phyloP scores from a whole-genome alignment of 2,888 invertebrate genomes.

The Pseudococcus longispinus region DNA sequence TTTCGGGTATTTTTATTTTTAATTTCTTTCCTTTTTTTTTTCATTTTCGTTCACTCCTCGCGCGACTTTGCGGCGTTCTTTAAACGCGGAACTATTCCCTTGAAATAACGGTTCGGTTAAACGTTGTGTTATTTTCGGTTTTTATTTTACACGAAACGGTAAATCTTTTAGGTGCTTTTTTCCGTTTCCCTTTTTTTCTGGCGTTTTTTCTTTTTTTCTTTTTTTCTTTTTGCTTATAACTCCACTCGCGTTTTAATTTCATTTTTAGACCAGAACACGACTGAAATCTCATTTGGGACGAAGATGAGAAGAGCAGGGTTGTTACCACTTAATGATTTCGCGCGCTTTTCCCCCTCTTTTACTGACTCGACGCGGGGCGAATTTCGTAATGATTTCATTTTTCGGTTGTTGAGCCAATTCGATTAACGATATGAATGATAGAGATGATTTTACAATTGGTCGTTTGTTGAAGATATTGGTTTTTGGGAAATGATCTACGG shows the following conservation, averaged over 20 bases:
- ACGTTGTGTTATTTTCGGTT: not conserved
- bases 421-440: not conserved
- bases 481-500: not conserved
- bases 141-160: not conserved
- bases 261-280: not conserved
- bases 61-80: not conserved
- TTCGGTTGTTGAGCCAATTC: not conserved
- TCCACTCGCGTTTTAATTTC: not conserved
- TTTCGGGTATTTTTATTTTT: constrained; percentile 24
- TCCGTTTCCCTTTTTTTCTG: not conserved
- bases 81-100: not conserved
- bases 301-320: not conserved
- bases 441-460: not conserved
- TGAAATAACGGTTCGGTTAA: not conserved
- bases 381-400: not conserved
- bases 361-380: not conserved
- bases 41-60: not conserved
- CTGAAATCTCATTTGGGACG: not conserved
- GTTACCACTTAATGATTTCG: not conserved
- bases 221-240: not conserved
- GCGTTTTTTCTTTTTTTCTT: not conserved
- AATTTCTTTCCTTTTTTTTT: constrained; percentile 13
- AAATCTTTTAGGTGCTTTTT: not conserved
- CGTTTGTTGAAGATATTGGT: not conserved
- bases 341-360: not conserved